These are phyloP conservation scores for Psilopsiagon aurifrons DNA, from an alignment of 2,113 vertebrate genomes.

Conservation along the genomic window DNA sequence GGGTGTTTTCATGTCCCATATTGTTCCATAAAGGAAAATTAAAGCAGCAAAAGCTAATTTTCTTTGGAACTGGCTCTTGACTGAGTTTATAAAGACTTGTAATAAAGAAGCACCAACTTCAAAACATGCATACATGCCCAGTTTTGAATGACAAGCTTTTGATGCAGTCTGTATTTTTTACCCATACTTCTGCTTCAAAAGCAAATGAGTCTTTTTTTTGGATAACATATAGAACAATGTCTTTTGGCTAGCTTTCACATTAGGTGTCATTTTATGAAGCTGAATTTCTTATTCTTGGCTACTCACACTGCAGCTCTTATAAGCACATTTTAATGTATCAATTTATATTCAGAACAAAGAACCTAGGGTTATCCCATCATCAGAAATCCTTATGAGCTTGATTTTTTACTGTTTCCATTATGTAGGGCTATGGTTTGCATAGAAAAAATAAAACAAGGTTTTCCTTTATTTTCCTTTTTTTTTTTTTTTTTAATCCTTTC, in stretches of 20 bases:
- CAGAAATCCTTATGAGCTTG: background rate
- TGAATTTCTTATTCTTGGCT: slow-evolving; percentile 42
- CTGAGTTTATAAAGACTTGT: background rate
- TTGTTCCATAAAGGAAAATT: background rate
- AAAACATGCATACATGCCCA: background rate
- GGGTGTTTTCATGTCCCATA: background rate
- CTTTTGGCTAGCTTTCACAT: slow-evolving; percentile 18
- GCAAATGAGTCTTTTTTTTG: background rate
- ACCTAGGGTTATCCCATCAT: slow-evolving; percentile 1
- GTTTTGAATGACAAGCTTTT: background rate
- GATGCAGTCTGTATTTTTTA: background rate
- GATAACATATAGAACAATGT: background rate
- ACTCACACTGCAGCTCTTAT: background rate
- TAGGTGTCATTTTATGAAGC: slow-evolving; percentile 40
- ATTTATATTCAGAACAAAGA: slow-evolving; percentile 62
- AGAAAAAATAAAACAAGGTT: background rate
- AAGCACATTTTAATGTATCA: slow-evolving; percentile 32
- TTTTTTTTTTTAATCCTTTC: background rate
- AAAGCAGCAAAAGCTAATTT: background rate
- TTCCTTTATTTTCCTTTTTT: background rate
- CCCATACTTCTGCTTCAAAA: background rate
- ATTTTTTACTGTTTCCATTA: background rate
- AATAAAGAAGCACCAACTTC: background rate
- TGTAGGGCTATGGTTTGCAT: background rate
- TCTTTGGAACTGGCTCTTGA: background rate